Conservation (phyloP, 2,797 vertebrate genomes). For the Rhinogobio ventralis region DNA sequence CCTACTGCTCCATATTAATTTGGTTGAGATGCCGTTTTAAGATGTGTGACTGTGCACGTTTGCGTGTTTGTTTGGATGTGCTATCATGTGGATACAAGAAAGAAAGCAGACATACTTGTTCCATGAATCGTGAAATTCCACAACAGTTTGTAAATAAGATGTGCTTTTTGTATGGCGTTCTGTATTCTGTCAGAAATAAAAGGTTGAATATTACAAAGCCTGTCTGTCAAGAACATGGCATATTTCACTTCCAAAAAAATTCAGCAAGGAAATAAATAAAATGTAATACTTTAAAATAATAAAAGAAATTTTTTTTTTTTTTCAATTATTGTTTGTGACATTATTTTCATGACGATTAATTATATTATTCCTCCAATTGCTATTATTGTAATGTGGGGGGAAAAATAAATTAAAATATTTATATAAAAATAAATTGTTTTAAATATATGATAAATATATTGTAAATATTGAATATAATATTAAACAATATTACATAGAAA, state of each 20-base stretch:
- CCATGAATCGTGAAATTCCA: neutral
- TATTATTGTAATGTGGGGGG: neutral
- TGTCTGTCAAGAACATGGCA: neutral
- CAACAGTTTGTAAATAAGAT: constrained; percentile 13
- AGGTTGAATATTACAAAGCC: neutral
- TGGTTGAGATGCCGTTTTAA: constrained; percentile 58
- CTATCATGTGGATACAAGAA: neutral
- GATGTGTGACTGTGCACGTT: constrained; percentile 33
- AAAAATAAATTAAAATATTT: neutral
- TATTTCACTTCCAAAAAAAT: neutral
- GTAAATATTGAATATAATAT: neutral
- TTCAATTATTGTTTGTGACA: neutral
- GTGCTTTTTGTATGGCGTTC: neutral
- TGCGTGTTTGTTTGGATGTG: constrained; percentile 19
- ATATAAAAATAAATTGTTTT: neutral
- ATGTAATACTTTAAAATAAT: neutral
- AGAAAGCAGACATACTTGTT: constrained; percentile 1
- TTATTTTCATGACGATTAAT: neutral
- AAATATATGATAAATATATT: neutral
- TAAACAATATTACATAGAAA: neutral
- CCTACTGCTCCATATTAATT: constrained; percentile 53
- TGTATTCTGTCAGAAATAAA: constrained; percentile 14
- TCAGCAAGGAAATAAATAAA: neutral
- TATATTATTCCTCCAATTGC: neutral
- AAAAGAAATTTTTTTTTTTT: no score